Conservation (phyloP, 2,888 invertebrate species). For the Parnassius mnemosyne region DNA sequence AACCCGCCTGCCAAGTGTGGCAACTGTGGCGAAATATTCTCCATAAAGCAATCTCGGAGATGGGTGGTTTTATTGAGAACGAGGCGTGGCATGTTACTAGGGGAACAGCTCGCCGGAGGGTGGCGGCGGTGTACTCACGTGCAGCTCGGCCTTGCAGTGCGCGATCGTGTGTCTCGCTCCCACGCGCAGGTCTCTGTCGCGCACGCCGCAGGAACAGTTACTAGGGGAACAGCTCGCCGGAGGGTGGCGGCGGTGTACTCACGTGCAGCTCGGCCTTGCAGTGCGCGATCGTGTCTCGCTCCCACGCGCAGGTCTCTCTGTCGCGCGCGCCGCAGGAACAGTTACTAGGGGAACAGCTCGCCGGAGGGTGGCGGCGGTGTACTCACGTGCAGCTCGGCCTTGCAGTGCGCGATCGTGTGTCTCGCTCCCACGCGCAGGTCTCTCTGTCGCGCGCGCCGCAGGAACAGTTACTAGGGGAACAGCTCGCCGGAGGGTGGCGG, state of each 20-base stretch:
- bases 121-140: conserved; percentile 77
- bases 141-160: conserved; percentile 84
- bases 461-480: background rate
- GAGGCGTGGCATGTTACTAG: background rate
- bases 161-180: no score
- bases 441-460: no score
- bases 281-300: no score
- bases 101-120: background rate
- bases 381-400: conserved; percentile 93
- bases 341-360: background rate
- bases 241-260: conserved; percentile 40
- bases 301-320: no score
- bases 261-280: conserved; percentile 89
- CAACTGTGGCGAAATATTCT: no score
- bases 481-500: background rate
- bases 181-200: no score
- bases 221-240: background rate
- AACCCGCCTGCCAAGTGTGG: no score
- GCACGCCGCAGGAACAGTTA: background rate
- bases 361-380: no score
- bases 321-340: no score
- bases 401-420: conserved; percentile 65
- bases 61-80: no score
- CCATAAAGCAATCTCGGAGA: no score
- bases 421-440: no score